Evolutionary conservation across 1,140 invertebrate species (phyloP), one percentile per base, ranked within the genome.

Genomic region (Archivesica marissinica): DNA sequence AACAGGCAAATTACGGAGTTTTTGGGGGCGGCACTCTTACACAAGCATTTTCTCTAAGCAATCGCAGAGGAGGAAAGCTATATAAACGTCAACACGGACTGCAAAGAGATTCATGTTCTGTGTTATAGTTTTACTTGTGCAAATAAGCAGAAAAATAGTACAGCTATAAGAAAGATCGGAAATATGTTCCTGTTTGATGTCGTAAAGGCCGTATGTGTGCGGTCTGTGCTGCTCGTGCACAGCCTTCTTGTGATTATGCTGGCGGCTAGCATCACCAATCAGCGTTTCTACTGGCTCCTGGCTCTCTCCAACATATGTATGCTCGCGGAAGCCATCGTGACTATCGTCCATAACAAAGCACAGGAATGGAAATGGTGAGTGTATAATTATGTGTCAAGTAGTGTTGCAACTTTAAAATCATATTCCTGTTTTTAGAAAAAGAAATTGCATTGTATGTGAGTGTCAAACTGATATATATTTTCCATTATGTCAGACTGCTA

Each of bases 281-380:
- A 89, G 30, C 68, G n/a, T 13, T 54, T 85, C n/a, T 88, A 88
- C 85, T 92, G 90, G 90, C 66, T 90, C 41, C 86, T 92, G 77
- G 76, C 88, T 17, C 30, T 87, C 23, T 88, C 85, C 11, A 83
- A 90, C 47, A 61, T 90, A 2, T 86, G 87, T 1, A 72, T 92
- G 30, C 35, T 92, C 0, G 68, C 88, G 17, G 92, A 93, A 77
- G 85, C 86, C 33, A 38, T 90, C 13, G 68, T 91, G 15, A 92
- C 89, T 4, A 72, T 92, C 11, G 54, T 87, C 15, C 86, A 86
- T 39, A 76, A 88, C n/a, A 89, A 92, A 81, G 91, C 90, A 54
- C 78, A 88, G 61, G 91, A 91, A 86, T 91, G 89, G 86, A 91
- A 91, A 83, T 91, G 89, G 91, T 92, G 84, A 86, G 88, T 86